phyloP scores from a whole-genome alignment of 1,140 invertebrate genomes.

The Brachionus sp. region DNA sequence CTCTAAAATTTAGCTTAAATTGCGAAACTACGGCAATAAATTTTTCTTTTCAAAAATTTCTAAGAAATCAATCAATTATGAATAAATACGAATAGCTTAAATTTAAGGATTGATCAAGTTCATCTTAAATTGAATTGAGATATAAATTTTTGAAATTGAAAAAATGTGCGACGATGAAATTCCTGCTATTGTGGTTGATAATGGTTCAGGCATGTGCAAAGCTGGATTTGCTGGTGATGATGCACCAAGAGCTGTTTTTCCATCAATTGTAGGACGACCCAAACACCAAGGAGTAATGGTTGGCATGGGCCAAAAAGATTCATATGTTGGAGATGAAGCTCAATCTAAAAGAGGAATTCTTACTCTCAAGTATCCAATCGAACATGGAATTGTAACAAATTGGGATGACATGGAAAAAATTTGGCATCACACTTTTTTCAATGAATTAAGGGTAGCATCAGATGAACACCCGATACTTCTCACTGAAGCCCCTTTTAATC shows the following conservation, averaged over 20 bases:
- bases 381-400: conserved; percentile 49
- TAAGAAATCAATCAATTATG: conserved; percentile 4
- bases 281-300: conserved; percentile 83
- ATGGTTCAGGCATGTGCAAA: conserved; percentile 85
- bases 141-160: neutral
- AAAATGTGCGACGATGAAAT: conserved; percentile 79
- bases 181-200: conserved; percentile 79
- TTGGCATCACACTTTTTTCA: conserved; percentile 46
- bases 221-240: conserved; percentile 85
- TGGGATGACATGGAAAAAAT: conserved; percentile 50
- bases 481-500: conserved; percentile 48
- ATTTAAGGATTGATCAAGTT: neutral
- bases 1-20: neutral
- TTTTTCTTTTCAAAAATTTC: neutral
- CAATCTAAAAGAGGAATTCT: conserved; percentile 48
- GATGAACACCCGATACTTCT: conserved; percentile 49
- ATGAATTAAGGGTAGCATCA: conserved; percentile 49
- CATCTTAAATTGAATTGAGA: neutral
- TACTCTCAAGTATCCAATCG: conserved; percentile 47
- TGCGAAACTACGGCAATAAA: conserved; percentile 23
- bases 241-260: conserved; percentile 80
- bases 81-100: neutral
- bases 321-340: conserved; percentile 76
- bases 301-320: conserved; percentile 90
- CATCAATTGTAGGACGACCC: conserved; percentile 78